Evolutionary conservation across 2,888 invertebrate genomes (phyloP), one percentile per base, ranked within the genome.

Genomic region (Sisyra terminalis): DNA sequence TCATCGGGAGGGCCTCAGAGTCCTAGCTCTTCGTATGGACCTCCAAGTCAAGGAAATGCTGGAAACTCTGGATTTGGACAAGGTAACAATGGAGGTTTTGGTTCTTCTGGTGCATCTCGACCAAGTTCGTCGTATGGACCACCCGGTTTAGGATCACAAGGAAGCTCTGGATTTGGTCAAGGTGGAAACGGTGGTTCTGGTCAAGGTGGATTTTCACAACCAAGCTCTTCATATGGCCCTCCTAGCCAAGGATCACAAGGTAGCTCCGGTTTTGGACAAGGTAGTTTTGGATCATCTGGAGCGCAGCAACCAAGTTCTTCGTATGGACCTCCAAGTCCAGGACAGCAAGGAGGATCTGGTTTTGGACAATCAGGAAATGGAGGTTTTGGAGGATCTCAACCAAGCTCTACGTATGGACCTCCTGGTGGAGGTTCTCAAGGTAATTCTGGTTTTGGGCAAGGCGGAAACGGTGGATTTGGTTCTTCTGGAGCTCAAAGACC

Each of bases 91-190:
- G 41, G 53, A 52, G 50, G 16, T 7, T 32, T 32, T 30, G 45
- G 53, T 55, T 37, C 50, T 57, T 49, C 53, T 17, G 49, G 50
- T 44, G 53, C 55, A 34, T 16, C 31, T 3, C 13, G 17, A 44
- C 45, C 54, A 46, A 49, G 57, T 40, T 53, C 57, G 11, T 54
- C 57, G 39, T 63, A 63, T 46, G 65, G 50, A 13, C 50, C 60
- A 29, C 61, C 13, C 44, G 44, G 44, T 36, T 10, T 10, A 32
- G 42, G 24, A 24, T 24, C 24, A 3, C 24, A 24, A 7, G 24
- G 24, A 24, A 24, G 24, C 7, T 24, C 24, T 24, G 24, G 24
- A 24, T 24, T 24, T 24, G 24, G 24, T 5, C 24, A 29, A 8
- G 36, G 37, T 3, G 42, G 54, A 52, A 17, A 44, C 29, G 37